A percentile compares a stretch with the other conserved stretches of the same genome.
Evolutionary conservation across 1,140 invertebrate species (phyloP).

Genomic region (Halesus radiatus): DNA sequence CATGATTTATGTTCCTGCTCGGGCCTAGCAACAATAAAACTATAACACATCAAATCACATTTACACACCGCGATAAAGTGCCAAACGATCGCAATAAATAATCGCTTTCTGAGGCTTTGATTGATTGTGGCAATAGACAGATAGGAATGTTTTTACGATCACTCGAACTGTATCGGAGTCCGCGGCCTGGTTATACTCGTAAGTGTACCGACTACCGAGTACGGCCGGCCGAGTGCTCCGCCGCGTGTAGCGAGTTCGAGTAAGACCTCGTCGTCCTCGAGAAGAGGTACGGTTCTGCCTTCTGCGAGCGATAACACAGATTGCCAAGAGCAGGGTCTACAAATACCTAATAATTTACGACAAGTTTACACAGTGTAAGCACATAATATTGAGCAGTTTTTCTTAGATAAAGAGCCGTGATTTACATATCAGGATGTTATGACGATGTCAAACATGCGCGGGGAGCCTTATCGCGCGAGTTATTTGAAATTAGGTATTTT

Average conservation of each 20-base stretch:
- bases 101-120: background rate
- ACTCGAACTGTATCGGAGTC: background rate
- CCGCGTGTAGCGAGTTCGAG: background rate
- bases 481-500: conserved; percentile 43
- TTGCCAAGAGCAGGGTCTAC: conserved; percentile 24
- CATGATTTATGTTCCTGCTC: background rate
- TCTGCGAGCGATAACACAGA: conserved; percentile 37
- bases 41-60: conserved; percentile 21
- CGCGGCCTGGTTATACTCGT: too few species aligned
- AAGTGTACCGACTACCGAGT: too few species aligned
- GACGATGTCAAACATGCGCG: conserved; percentile 47
- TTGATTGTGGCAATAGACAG: conserved; percentile 4
- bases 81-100: conserved; percentile 2
- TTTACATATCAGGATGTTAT: conserved; percentile 52
- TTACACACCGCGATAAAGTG: conserved; percentile 8
- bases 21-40: background rate
- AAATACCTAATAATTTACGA: conserved; percentile 53
- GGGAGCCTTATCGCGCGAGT: conserved; percentile 33
- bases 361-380: conserved; percentile 55
- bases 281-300: background rate
- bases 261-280: background rate
- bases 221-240: background rate
- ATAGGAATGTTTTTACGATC: background rate
- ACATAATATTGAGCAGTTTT: conserved; percentile 51
- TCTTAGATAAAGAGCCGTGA: conserved; percentile 55